Conservation (phyloP, 2,113 vertebrate species). For the Oenanthe melanoleuca region DNA sequence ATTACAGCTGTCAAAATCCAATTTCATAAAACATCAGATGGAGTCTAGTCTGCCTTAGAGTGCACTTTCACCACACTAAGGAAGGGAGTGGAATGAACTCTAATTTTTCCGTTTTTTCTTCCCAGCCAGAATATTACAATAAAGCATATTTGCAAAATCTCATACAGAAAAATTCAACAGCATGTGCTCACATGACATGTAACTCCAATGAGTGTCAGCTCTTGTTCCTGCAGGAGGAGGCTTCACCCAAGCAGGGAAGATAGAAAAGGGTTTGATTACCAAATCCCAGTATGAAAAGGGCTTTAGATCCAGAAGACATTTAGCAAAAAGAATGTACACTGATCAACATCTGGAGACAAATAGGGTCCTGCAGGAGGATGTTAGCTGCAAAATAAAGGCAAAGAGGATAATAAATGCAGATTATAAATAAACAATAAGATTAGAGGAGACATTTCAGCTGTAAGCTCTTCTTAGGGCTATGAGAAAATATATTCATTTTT, state of each 20-base stretch:
- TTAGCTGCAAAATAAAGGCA: slow-evolving; percentile 28
- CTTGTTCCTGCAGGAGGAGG: neutral
- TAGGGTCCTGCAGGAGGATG: neutral
- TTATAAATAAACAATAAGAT: neutral
- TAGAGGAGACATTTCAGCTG: neutral
- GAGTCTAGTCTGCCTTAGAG: slow-evolving; percentile 30
- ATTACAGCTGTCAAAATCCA: slow-evolving; percentile 47
- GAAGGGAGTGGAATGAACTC: neutral
- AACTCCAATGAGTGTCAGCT: neutral
- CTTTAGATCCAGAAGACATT: slow-evolving; percentile 10
- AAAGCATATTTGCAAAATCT: neutral
- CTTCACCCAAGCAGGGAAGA: neutral
- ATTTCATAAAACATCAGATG: slow-evolving; percentile 49
- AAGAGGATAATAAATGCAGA: slow-evolving; percentile 22
- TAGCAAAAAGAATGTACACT: neutral
- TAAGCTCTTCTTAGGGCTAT: slow-evolving; percentile 16
- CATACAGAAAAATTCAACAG: neutral
- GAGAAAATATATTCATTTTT: neutral
- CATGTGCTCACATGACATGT: neutral
- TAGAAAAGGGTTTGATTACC: neutral
- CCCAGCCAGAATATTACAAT: neutral
- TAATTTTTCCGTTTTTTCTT: neutral
- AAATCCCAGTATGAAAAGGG: neutral
- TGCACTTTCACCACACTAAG: slow-evolving; percentile 15
- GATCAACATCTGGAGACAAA: slow-evolving; percentile 5